These are phyloP conservation scores for Helostoma temminkii DNA, from an alignment of 2,797 vertebrate species.

Conservation along the genomic window DNA sequence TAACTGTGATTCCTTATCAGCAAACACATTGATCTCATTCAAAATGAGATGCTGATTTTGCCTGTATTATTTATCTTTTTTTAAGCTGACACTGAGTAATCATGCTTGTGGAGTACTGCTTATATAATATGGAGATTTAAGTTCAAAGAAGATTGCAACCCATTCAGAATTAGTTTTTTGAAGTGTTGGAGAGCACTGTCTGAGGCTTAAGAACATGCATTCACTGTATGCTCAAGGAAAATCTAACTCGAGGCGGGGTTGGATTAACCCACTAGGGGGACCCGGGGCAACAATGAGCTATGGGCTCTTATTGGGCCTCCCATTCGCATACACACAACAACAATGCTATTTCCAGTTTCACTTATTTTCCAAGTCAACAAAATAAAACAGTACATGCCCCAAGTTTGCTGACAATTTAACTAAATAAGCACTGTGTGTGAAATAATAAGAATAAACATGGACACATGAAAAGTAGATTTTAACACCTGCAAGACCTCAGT, in stretches of 20 bases:
- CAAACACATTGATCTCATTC: constrained; percentile 64
- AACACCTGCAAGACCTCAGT: not conserved
- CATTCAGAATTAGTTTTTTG: constrained; percentile 5
- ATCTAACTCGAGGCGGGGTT: not conserved
- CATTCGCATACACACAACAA: not conserved
- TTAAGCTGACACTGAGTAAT: constrained; percentile 46
- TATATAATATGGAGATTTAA: constrained; percentile 22
- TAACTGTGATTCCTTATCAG: constrained; percentile 65
- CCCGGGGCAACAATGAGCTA: not conserved
- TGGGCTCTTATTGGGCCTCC: not conserved
- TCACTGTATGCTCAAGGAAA: not conserved
- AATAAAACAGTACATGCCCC: not conserved
- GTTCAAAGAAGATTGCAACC: constrained; percentile 10
- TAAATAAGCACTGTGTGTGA: not conserved
- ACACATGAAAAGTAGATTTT: not conserved
- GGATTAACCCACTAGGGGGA: not conserved
- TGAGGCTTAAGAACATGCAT: not conserved
- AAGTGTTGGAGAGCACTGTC: not conserved
- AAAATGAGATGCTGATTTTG: constrained; percentile 63
- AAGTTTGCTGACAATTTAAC: not conserved
- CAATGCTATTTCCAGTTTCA: not conserved
- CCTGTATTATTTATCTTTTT: constrained; percentile 52
- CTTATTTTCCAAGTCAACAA: not conserved
- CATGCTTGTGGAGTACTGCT: constrained; percentile 2
- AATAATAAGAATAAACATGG: not conserved